Base-by-base conservation (phyloP, 2,888 invertebrate genomes). In the Pasiphila rectangulata region DNA sequence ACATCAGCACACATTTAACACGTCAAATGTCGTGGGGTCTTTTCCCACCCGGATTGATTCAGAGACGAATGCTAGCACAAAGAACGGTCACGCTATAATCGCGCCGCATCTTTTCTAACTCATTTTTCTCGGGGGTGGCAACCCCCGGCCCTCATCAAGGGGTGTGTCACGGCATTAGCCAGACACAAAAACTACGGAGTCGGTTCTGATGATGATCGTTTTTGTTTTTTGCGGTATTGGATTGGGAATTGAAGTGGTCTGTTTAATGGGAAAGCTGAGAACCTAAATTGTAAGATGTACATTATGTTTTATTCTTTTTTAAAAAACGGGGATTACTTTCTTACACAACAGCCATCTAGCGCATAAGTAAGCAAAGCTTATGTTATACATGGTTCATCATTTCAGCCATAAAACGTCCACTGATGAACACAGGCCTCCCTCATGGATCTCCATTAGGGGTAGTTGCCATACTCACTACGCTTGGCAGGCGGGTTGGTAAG, bases 71-170 rank as follows among this genome's bases (percentile, higher is more conserved):
- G 80, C 75, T 72, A 74, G 64, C 72, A 83, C 83, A 85, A 84
- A 84, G 79, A 79, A 68, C 68, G 72, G 80, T 77, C 80, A 79
- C 78, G 80, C 81, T 76, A 85, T 85, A 85, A 86, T 86, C 86
- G 85, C 73, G 77, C 79, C 85, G 83, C 88, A 88, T 89, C 88
- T 89, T 86, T 87, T 84, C 87, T 88, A 87, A 87, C 88, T 88
- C 89, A 89, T 89, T 89, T 89, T 89, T 88, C 89, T 89, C 83
- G 83, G 77, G 75, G 78, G 82, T 59, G 51, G 78, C 42, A 32
- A 38, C 48, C 42, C 42, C 24, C n/a, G 41, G 30, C 70, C 32
- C 75, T 82, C 83, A 79, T 83, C 84, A 82, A 75, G 65, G 74
- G 83, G 83, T 82, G 81, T 82, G 83, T 80, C 81, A 83, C 81